phyloP scores from a whole-genome alignment of 1,140 invertebrate species.

The Brachionus asplanchnoidis region DNA sequence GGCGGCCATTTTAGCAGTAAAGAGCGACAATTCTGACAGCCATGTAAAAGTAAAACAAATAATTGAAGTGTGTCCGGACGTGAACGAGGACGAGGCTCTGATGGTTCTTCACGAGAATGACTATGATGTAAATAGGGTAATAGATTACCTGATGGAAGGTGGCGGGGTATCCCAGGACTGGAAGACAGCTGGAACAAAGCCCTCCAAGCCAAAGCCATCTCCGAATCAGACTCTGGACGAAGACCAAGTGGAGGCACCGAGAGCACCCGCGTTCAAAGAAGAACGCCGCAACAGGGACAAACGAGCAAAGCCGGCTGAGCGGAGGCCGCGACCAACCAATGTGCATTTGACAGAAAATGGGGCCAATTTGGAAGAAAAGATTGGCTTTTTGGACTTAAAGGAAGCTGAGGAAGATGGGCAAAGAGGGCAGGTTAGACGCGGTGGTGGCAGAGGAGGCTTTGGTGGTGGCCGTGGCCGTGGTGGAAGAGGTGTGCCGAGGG shows the following conservation, averaged over 20 bases:
- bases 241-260: background rate
- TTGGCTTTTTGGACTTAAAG: background rate
- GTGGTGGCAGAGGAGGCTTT: background rate
- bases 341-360: background rate
- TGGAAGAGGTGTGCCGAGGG: background rate
- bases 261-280: background rate
- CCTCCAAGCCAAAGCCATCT: background rate
- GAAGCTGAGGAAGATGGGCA: background rate
- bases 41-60: conserved; percentile 18
- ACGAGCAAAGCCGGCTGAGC: background rate
- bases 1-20: background rate
- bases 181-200: background rate
- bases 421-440: background rate
- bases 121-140: background rate
- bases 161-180: background rate
- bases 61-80: background rate
- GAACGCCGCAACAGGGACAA: background rate
- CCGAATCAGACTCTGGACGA: background rate
- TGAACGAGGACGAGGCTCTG: background rate
- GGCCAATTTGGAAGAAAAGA: background rate
- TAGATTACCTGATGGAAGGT: background rate
- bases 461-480: background rate
- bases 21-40: background rate
- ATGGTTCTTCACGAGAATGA: conserved; percentile 34
- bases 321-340: background rate